Base-by-base conservation (phyloP, 2,113 vertebrate species). In the Paralichthys olivaceus region DNA sequence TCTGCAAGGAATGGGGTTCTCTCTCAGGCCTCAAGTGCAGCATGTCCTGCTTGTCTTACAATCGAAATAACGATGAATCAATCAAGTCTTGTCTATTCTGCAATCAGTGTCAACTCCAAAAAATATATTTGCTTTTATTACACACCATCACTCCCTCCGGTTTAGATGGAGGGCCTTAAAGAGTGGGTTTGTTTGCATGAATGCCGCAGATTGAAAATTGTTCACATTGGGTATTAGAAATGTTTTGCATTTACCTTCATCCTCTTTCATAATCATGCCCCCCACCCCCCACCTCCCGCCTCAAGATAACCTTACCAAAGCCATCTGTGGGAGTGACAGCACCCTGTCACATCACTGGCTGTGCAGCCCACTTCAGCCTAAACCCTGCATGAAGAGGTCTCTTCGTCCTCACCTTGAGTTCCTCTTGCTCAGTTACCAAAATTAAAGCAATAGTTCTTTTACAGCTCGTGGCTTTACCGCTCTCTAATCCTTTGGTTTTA, bases 401-500 rank as follows among this genome's bases (percentile, higher is more conserved):
- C 56, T 57, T 47, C 28, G 53, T 67, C 58, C 53, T 81, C 43
- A 65, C 32, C 71, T 70, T 68, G 11, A 66, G 65, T 69, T 75
- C 19, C 28, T 69, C 51, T 75, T 70, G 69, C 79, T 91, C 80
- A 65, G 74, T 90, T 75, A 90, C 74, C 74, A 87, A 40, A 84
- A 90, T 87, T 53, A 84, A 93, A 94, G 93, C 91, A 94, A 94
- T 93, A 93, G 89, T 79, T 84, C 13, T 81, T 75, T 64, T 15
- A 11, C 65, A 81, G 75, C 74, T 68, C 26, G 7, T 56, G 32
- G 57, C 56, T 79, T 66, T 57, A 25, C 66, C 32, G 20, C 59
- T 55, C 69, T 60, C 63, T 64, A 32, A 67, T 54, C 80, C 80
- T 13, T 56, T 68, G 49, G 40, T 61, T 15, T 59, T 73, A 29